Conservation (phyloP, 2,888 invertebrate species). For the Acronicta aceris region DNA sequence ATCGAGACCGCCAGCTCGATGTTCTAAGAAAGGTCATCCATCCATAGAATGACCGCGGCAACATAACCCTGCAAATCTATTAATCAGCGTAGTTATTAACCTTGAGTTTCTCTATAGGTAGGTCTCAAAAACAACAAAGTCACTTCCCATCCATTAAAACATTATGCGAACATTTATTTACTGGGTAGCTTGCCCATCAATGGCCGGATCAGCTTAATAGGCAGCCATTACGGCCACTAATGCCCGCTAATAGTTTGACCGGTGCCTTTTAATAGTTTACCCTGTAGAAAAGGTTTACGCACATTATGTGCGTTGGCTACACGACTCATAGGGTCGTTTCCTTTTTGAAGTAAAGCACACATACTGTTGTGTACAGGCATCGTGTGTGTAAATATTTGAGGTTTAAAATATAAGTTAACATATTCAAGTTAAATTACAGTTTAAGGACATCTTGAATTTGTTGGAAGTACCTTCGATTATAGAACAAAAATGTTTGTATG, state of each 20-base stretch:
- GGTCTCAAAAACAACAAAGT: conserved; percentile 2
- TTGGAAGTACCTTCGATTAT: not conserved
- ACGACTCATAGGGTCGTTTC: not conserved
- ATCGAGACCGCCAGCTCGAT: too few relatives aligned
- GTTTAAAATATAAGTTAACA: not conserved
- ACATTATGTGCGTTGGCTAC: conserved; percentile 21
- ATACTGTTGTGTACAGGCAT: not conserved
- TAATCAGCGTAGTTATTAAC: too few relatives aligned
- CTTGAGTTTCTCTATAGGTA: not conserved
- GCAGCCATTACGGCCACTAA: conserved; percentile 37
- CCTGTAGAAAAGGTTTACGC: conserved; percentile 28
- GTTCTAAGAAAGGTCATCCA: too few relatives aligned
- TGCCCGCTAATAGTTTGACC: conserved; percentile 50
- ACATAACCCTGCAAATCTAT: too few relatives aligned
- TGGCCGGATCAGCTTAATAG: conserved; percentile 32
- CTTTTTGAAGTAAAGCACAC: not conserved
- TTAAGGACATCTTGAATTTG: not conserved
- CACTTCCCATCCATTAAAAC: conserved; percentile 31
- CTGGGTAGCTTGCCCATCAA: conserved; percentile 9
- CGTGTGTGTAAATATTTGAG: not conserved
- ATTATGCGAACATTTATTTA: conserved; percentile 34
- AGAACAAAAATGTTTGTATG: not conserved
- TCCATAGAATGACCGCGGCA: too few relatives aligned
- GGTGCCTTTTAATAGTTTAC: conserved; percentile 51
- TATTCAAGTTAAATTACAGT: too few relatives aligned